Evolutionary conservation across 2,113 vertebrate species (phyloP), one percentile per base, ranked within the genome.

Genomic region (human): DNA sequence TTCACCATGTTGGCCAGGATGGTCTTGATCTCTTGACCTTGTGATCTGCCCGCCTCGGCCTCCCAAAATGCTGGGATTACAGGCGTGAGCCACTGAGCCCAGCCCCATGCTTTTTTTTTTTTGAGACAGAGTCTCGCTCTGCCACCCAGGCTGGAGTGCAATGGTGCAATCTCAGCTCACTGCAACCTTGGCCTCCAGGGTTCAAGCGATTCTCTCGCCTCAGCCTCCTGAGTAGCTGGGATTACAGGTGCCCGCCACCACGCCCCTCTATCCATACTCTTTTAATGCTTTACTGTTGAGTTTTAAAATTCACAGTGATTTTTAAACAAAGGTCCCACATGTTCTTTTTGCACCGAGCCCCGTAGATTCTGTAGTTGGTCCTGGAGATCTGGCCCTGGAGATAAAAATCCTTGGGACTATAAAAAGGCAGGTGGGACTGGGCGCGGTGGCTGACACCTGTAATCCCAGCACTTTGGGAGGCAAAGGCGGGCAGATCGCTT

Each of bases 391-490:
- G 1, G 18, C 45, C 2, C 0, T 11, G 17, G 45, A 50, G 50
- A 52, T 23, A 13, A 22, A 80, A 55, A 30, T 13, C 84, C 25
- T 45, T 14, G 25, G 73, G 25, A 45, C 25, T 30, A 27, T 30
- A 5, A 64, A 88, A 72, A 43, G 72, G 22, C 70, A 50, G 52
- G 7, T 5, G 73, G 59, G 27, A 30, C 11, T 0, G 0, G 61
- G 61, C 10, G 0, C 0, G 11, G 61, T 64, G 27, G 27, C 61
- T 64, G 27, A 64, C 2, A 0, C 61, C 61, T 64, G 61, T 64
- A 30, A 64, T 64, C 27, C 61, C 27, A 64, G 27, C 61, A 64
- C 27, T 64, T 64, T 64, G 27, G 27, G 27, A 64, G 61, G 27
- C 27, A 0, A 0, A 64, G 61, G 61, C 11, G 0, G 27, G 27